Conservation (phyloP, 2,888 invertebrate genomes). For the Stenotaenia linearis region DNA sequence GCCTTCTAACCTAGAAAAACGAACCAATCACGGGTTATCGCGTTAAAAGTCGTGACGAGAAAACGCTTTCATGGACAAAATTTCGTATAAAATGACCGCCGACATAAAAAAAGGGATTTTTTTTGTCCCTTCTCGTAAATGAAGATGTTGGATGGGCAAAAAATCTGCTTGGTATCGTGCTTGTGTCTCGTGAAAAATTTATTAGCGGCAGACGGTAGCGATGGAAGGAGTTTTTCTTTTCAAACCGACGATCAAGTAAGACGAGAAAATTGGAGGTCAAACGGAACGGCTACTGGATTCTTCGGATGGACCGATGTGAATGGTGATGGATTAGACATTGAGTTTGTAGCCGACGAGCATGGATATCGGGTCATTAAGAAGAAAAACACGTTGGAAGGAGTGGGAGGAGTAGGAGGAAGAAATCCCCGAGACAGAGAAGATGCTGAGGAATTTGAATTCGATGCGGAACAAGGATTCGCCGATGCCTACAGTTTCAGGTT, state of each 20-base stretch:
- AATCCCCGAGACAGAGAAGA: background rate
- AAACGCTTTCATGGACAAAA: background rate
- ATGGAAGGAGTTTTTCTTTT: slow-evolving; percentile 34
- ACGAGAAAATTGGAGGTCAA: slow-evolving; percentile 35
- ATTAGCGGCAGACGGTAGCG: background rate
- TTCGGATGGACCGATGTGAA: slow-evolving; percentile 35
- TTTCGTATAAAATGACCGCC: background rate
- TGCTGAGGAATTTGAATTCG: slow-evolving; percentile 24
- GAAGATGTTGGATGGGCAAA: background rate
- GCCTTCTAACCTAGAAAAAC: slow-evolving; percentile 7
- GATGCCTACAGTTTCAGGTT: slow-evolving; percentile 10
- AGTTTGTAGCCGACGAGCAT: slow-evolving; percentile 35
- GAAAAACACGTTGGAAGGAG: background rate
- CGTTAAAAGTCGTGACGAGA: background rate
- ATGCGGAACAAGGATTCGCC: background rate
- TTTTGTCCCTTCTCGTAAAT: background rate
- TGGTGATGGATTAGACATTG: slow-evolving; percentile 35
- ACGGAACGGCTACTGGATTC: slow-evolving; percentile 33
- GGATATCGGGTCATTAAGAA: slow-evolving; percentile 35
- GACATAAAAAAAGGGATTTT: background rate
- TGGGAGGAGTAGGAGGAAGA: background rate
- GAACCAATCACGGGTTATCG: background rate
- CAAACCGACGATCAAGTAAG: slow-evolving; percentile 35
- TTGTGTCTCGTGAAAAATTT: background rate
- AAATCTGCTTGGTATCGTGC: background rate